Evolutionary conservation across 2,888 invertebrate species (phyloP).

Genomic region (Halocaridina rubra): DNA sequence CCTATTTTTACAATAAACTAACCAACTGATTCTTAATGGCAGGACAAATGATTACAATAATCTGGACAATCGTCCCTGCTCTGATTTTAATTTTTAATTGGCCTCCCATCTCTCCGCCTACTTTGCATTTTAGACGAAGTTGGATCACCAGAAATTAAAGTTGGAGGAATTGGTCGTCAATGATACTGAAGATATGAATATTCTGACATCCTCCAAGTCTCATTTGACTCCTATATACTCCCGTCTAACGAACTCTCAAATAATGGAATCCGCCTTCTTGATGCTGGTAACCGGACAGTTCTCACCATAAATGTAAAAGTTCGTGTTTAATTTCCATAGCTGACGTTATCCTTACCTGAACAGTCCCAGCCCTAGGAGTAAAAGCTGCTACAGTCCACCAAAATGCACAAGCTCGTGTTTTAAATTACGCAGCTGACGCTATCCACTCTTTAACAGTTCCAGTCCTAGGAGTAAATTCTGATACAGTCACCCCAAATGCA

Average conservation of each 20-base stretch:
- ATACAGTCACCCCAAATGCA: constrained; percentile 51
- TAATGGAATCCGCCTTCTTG: constrained; percentile 61
- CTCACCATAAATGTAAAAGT: constrained; percentile 58
- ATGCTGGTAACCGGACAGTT: constrained; percentile 61
- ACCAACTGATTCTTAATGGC: too few species aligned
- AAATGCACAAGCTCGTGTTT: too few species aligned
- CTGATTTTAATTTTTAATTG: too few species aligned
- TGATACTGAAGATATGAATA: constrained; percentile 65
- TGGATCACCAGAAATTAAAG: constrained; percentile 9
- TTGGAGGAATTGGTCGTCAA: constrained; percentile 52
- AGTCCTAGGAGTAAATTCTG: too few species aligned
- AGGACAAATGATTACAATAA: too few species aligned
- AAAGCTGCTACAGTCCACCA: constrained; percentile 70
- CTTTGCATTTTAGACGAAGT: constrained; percentile 62
- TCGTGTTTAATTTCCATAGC: constrained; percentile 66
- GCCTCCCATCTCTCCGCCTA: too few species aligned
- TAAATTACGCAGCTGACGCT: too few species aligned
- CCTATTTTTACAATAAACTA: too few species aligned
- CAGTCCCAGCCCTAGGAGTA: constrained; percentile 68
- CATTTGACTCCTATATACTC: constrained; percentile 64
- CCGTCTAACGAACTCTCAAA: constrained; percentile 1
- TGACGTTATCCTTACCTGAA: constrained; percentile 70
- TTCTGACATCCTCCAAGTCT: constrained; percentile 57
- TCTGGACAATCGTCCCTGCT: too few species aligned
- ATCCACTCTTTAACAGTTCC: too few species aligned